A percentile compares a stretch with the other conserved stretches of the same genome.
These are phyloP conservation scores for Monopis laevigella DNA, from an alignment of 2,888 invertebrate genomes.

Conservation along the genomic window DNA sequence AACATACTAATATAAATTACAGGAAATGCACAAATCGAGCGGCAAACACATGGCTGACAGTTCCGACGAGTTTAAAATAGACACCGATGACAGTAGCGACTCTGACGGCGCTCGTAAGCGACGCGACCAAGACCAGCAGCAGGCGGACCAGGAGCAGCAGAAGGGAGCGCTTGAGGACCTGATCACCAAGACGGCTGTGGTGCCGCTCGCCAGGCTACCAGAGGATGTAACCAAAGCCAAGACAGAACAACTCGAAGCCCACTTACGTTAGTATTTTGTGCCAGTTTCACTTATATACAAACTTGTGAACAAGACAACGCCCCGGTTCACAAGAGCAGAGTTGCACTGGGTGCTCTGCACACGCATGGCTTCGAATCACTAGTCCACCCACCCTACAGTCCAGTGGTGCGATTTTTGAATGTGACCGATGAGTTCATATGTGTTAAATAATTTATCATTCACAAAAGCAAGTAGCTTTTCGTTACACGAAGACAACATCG, in stretches of 20 bases:
- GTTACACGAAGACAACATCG: too few species aligned
- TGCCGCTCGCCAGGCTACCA: constrained; percentile 49
- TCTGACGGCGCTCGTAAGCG: constrained; percentile 46
- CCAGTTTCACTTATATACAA: too few species aligned
- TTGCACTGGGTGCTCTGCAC: background rate
- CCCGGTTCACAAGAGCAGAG: constrained; percentile 13
- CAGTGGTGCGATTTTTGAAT: too few species aligned
- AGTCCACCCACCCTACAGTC: too few species aligned
- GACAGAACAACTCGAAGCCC: constrained; percentile 42
- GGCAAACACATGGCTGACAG: constrained; percentile 64
- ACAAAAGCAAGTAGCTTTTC: too few species aligned
- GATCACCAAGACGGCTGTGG: constrained; percentile 45
- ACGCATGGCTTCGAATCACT: too few species aligned
- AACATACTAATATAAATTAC: too few species aligned
- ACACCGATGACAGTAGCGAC: constrained; percentile 32
- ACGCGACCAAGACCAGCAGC: constrained; percentile 36
- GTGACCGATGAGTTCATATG: too few species aligned
- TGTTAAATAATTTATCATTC: too few species aligned
- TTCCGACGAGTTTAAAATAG: constrained; percentile 57
- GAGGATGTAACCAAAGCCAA: constrained; percentile 47
- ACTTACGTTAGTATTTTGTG: constrained; percentile 30
- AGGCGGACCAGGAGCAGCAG: constrained; percentile 21
- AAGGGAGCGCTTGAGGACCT: constrained; percentile 36
- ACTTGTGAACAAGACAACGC: constrained; percentile 15
- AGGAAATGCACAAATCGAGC: constrained; percentile 64